Conservation (phyloP, 2,888 invertebrate genomes). For the Thera obeliscata region DNA sequence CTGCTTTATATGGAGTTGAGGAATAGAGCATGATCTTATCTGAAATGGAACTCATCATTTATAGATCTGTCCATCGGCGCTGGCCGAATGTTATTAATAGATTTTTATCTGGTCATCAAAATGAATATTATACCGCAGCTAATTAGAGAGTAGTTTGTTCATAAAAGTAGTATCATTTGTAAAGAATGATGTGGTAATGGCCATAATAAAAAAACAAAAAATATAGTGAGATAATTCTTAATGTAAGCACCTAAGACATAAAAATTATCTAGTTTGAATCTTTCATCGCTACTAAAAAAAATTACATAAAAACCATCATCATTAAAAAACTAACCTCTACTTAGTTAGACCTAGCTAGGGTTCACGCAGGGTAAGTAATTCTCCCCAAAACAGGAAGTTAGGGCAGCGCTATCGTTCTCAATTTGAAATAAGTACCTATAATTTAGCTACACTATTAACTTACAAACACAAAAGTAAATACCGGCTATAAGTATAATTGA, state of each 20-base stretch:
- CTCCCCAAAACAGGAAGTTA: not conserved
- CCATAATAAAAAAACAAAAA: no score
- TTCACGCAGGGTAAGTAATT: not conserved
- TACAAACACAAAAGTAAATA: conserved; percentile 2
- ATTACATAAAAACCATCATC: no score
- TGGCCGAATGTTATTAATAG: conserved; percentile 83
- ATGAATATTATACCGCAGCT: conserved; percentile 61
- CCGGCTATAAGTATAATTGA: conserved; percentile 13
- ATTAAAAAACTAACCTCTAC: no score
- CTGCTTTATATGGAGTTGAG: conserved; percentile 2
- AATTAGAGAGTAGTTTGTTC: conserved; percentile 22
- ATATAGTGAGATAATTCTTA: not conserved
- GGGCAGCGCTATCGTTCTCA: not conserved
- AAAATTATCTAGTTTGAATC: no score
- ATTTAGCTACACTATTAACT: not conserved
- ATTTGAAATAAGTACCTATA: not conserved
- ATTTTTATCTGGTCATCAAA: conserved; percentile 81
- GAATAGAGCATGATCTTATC: conserved; percentile 78
- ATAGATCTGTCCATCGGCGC: conserved; percentile 79
- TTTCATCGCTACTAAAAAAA: no score
- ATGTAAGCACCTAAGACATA: not conserved
- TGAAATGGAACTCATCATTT: conserved; percentile 84
- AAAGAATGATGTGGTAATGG: no score
- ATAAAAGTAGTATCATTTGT: no score
- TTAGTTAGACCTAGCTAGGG: no score